Base-by-base conservation (phyloP, 2,888 invertebrate genomes). In the Eubasilissa splendida region DNA sequence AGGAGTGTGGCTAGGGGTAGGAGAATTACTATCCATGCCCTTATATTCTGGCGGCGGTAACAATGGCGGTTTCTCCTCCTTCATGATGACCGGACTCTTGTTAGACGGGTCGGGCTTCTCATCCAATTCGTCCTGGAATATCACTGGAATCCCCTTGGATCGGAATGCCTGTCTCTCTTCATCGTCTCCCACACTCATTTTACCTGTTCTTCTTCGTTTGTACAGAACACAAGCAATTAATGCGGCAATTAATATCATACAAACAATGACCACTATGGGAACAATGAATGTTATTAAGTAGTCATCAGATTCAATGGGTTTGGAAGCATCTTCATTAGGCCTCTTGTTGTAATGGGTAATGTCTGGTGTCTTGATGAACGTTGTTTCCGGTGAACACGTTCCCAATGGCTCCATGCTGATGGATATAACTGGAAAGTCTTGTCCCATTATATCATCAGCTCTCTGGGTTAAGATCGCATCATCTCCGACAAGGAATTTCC, bases 61-160 rank as follows among this genome's bases (percentile, higher is more conserved):
- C 80, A 97, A 89, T 7, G 98, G 98, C 11, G 98, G 98, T 86
- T 97, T 97, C 87, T 98, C 98, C 85, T 98, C 97, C 86, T 97
- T 96, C 89, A 98, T 92, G 85, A 99, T 97, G 77, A 98, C 95
- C 5, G 98, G 98, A 84, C 96, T 95, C 89, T 97, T 96, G 87
- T 96, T 96, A 50, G 95, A 95, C 31, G 96, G 94, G 87, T 96
- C 96, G 0, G 96, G 96, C 85, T 97, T 95, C 86, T 98, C 98
- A 85, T 98, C 98, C 65, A 99, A 91, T 88, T 99, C 99, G 88
- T 99, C 98, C 88, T 96, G 96, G 89, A 99, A 98, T 86, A 99
- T 99, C 59, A 99, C 97, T 0, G 99, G 99, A 85, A 98, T 97
- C 75, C 93, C 93, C 87, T 95, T 96, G 85, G 95, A 95, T 73